Evolutionary conservation across 1,140 invertebrate species (phyloP).

Genomic region (Spodoptera litura): DNA sequence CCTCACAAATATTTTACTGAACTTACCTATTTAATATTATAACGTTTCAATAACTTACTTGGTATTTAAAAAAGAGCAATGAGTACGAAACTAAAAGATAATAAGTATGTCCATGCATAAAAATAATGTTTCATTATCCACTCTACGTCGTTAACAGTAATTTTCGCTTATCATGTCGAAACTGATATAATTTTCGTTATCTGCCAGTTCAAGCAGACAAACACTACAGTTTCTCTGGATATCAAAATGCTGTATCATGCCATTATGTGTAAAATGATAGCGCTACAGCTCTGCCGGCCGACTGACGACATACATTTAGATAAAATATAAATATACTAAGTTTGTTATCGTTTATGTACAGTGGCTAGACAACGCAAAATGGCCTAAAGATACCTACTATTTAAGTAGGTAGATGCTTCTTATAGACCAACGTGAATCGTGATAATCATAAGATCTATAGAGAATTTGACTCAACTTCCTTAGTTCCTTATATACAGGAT

Average conservation of each 20-base stretch:
- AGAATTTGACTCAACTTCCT: too few relatives aligned
- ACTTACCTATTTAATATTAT: too few relatives aligned
- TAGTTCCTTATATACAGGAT: background rate
- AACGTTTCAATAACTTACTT: too few relatives aligned
- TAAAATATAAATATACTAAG: constrained; percentile 24
- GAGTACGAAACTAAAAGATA: too few relatives aligned
- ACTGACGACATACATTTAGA: constrained; percentile 23
- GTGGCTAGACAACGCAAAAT: constrained; percentile 28
- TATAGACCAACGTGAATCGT: background rate
- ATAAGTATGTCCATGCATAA: background rate
- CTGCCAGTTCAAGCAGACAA: constrained; percentile 23
- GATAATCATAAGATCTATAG: background rate
- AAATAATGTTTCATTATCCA: constrained; percentile 21
- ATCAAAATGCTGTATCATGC: constrained; percentile 39
- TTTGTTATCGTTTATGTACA: constrained; percentile 21
- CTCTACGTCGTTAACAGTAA: constrained; percentile 7
- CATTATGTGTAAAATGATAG: constrained; percentile 36
- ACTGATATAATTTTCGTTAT: constrained; percentile 44
- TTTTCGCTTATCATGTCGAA: constrained; percentile 33
- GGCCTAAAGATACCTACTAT: background rate
- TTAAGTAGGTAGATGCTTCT: too few relatives aligned
- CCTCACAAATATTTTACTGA: too few relatives aligned
- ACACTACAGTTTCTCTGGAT: constrained; percentile 40
- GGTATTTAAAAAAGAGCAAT: too few relatives aligned
- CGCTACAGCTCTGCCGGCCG: constrained; percentile 3